A percentile compares a stretch with the other conserved stretches of the same genome.
These are phyloP conservation scores for Achatina immaculata DNA, from an alignment of 1,140 invertebrate genomes.

Conservation along the genomic window DNA sequence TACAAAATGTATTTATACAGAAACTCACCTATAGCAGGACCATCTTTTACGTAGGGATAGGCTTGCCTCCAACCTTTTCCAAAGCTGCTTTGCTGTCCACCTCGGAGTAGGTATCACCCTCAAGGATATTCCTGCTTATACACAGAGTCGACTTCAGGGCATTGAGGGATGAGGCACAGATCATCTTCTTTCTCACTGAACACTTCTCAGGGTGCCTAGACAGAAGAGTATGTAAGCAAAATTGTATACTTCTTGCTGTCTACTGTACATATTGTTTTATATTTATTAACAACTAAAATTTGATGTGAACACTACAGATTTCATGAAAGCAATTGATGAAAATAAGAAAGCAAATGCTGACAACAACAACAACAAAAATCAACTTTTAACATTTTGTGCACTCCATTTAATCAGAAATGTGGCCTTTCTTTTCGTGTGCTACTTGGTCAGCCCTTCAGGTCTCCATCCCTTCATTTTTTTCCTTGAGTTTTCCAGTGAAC, in stretches of 20 bases:
- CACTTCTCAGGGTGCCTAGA: conserved; percentile 13
- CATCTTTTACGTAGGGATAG: not conserved
- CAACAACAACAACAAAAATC: too few species aligned
- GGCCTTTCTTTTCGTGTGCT: too few species aligned
- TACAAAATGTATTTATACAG: too few species aligned
- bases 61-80: conserved; percentile 26
- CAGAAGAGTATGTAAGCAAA: not conserved
- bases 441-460: too few species aligned
- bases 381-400: too few species aligned
- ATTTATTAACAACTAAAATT: not conserved
- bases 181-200: conserved; percentile 28
- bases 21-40: not conserved
- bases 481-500: too few species aligned
- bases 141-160: not conserved
- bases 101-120: conserved; percentile 19
- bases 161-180: conserved; percentile 28
- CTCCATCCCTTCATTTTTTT: too few species aligned
- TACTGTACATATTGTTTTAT: not conserved
- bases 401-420: too few species aligned
- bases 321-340: too few species aligned
- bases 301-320: too few species aligned
- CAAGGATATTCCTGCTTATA: not conserved
- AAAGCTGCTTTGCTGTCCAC: conserved; percentile 32
- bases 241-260: too few species aligned
- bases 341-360: too few species aligned